Conservation (phyloP, 2,888 invertebrate species). For the Esperia sulphurella region DNA sequence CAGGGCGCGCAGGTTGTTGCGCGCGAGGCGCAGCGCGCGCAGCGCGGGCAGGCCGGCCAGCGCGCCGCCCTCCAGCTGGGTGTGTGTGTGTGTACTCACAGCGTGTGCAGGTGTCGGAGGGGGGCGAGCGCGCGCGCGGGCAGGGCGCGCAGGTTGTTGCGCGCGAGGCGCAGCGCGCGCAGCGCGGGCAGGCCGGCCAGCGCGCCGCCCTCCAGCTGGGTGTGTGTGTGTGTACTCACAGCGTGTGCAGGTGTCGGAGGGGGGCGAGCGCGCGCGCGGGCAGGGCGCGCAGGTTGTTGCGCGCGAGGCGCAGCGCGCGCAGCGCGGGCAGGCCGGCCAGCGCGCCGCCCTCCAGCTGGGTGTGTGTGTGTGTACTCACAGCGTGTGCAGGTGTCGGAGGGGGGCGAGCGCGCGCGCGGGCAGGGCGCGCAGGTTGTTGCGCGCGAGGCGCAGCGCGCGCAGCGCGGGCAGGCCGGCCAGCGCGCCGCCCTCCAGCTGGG, state of each 20-base stretch:
- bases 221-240: too few relatives aligned
- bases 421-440: slow-evolving; percentile 84
- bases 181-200: slow-evolving; percentile 79
- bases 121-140: slow-evolving; percentile 83
- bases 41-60: slow-evolving; percentile 79
- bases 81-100: too few relatives aligned
- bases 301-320: slow-evolving; percentile 82
- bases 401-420: slow-evolving; percentile 83
- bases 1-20: slow-evolving; percentile 84
- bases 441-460: slow-evolving; percentile 53
- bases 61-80: slow-evolving; percentile 82
- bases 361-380: too few relatives aligned
- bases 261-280: slow-evolving; percentile 83
- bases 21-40: slow-evolving; percentile 82
- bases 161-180: slow-evolving; percentile 82
- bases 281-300: slow-evolving; percentile 84
- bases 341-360: slow-evolving; percentile 82
- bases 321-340: slow-evolving; percentile 79
- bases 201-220: slow-evolving; percentile 82
- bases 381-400: slow-evolving; percentile 46
- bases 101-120: slow-evolving; percentile 46
- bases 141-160: slow-evolving; percentile 84
- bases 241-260: slow-evolving; percentile 46
- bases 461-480: background rate
- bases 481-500: slow-evolving; percentile 32